These are phyloP conservation scores for Drosophila grimshawi DNA, from an alignment of 1,140 invertebrate genomes.

Conservation along the genomic window DNA sequence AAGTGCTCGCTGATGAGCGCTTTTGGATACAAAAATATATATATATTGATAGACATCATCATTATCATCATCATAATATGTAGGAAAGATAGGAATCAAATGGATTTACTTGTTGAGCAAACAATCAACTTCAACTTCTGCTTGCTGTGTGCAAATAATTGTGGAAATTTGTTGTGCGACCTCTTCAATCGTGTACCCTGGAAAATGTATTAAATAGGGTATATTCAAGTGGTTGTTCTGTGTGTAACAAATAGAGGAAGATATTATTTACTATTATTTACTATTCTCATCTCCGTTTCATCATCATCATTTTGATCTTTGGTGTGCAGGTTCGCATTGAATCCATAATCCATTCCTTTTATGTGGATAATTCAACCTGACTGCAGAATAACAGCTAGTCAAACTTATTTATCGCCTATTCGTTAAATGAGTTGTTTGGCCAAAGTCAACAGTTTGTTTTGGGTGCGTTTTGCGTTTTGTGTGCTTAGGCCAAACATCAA, in stretches of 20 bases:
- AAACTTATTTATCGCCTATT: slow-evolving; percentile 23
- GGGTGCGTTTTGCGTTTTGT: slow-evolving; percentile 30
- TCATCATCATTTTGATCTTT: too few relatives aligned
- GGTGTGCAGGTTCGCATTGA: too few relatives aligned
- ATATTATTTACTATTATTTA: too few relatives aligned
- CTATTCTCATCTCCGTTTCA: too few relatives aligned
- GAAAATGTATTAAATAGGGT: background rate
- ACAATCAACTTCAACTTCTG: slow-evolving; percentile 40
- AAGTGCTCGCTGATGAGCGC: slow-evolving; percentile 1
- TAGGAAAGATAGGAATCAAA: slow-evolving; percentile 14
- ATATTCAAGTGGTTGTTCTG: background rate
- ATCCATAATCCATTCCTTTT: background rate
- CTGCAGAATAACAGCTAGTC: background rate
- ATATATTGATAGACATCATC: slow-evolving; percentile 54
- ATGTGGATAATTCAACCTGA: too few relatives aligned
- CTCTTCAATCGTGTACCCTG: slow-evolving; percentile 2
- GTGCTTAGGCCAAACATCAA: slow-evolving; percentile 65
- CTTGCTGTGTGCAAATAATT: slow-evolving; percentile 60
- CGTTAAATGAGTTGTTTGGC: slow-evolving; percentile 56
- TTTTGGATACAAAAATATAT: slow-evolving; percentile 30
- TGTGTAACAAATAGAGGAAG: background rate
- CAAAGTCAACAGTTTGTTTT: slow-evolving; percentile 57
- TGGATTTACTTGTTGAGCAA: slow-evolving; percentile 48
- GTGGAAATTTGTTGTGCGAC: slow-evolving; percentile 60
- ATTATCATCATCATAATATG: slow-evolving; percentile 12